These are phyloP conservation scores for chimpanzee (Pan troglodytes) DNA, from an alignment of 2,113 vertebrate species.

Conservation along the genomic window DNA sequence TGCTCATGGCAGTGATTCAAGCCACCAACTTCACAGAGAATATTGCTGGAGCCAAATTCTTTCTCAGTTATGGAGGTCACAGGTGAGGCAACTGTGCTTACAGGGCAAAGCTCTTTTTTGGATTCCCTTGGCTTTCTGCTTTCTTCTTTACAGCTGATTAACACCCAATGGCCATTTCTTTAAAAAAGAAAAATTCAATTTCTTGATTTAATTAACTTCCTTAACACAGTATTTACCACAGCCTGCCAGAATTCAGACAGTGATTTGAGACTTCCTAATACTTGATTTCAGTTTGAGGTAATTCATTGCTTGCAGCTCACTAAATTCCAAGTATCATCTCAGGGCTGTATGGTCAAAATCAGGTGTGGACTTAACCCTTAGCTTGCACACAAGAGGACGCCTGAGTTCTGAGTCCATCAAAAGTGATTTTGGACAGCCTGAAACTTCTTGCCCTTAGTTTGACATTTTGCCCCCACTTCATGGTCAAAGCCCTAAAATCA, in stretches of 20 bases:
- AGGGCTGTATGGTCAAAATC: background rate
- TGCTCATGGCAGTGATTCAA: conserved; percentile 63
- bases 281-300: conserved; percentile 36
- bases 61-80: conserved; percentile 54
- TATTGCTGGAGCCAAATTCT: conserved; percentile 30
- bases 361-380: background rate
- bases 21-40: conserved; percentile 54
- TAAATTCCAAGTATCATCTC: conserved; percentile 13
- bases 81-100: conserved; percentile 62
- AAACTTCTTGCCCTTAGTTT: background rate
- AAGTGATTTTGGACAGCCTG: background rate
- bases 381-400: background rate
- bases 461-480: background rate
- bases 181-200: conserved; percentile 74
- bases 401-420: background rate
- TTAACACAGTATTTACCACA: conserved; percentile 64
- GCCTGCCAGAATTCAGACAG: conserved; percentile 50
- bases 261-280: conserved; percentile 48
- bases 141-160: conserved; percentile 69
- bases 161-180: conserved; percentile 70
- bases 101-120: conserved; percentile 53
- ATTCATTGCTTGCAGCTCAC: conserved; percentile 46
- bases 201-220: conserved; percentile 79
- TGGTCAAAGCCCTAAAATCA: background rate
- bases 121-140: conserved; percentile 57